Base-by-base conservation (phyloP, 1,140 invertebrate genomes). In the Acromyrmex echinatior region DNA sequence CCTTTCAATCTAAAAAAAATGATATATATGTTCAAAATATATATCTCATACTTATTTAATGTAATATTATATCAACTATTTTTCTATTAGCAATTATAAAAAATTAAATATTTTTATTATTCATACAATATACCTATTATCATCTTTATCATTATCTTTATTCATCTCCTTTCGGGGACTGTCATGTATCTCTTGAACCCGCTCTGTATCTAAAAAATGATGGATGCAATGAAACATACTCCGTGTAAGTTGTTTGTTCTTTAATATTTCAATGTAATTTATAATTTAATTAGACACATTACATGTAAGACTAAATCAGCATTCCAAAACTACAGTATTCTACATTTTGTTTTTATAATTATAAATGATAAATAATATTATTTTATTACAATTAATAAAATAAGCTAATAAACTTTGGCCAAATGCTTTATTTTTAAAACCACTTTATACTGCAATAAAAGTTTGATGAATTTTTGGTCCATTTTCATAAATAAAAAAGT, bases 1-100 rank as follows among this genome's bases (percentile, higher is more conserved):
- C 91, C 94, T 89, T 93, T 94, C 87, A 92, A 94, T 94, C 94
- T 95, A 94, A 66, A 89, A 91, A 94, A 93, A 56, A 81, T 93
- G 90, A 84, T 71, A 92, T 56, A 93, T 74, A 73, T 87, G 86
- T 89, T 88, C 66, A 84, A 80, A 21, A 86, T 70, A 90, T 74
- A 60, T 86, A 25, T 39, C 6, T 1, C n/a, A 70, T 28, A 58
- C 4, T 70, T 70, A n/a, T 39, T 63, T 86, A 56, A 65, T 16
- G 66, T 12, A 65, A 76, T 14, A 74, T 58, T 16, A 21, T 74
- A 21, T 74, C 56, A 58, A 9, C n/a, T 35, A 51, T 45, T 45
- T 45, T 45, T n/a, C 56, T 18, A 56, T 14, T 51, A 51, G 10
- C 12, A 28, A 62, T 45, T 65, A 82, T 18, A 73, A 71, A 58